Percentiles rank a stretch among this genome's conserved stretches.
Conservation (phyloP, 2,113 vertebrate species). For the Aegotheles bennettii region DNA sequence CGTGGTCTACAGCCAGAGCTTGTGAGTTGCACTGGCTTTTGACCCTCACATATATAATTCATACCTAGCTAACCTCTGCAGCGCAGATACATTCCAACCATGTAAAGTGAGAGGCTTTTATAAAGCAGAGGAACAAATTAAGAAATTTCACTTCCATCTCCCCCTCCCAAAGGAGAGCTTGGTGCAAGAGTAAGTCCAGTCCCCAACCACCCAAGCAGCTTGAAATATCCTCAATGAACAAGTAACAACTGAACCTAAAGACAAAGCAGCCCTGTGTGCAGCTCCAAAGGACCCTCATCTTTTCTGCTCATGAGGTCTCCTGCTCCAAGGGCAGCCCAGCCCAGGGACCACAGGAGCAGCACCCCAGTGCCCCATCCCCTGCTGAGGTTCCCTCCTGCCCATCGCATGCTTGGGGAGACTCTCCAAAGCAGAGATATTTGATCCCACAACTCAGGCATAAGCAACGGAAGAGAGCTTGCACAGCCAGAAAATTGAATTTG, state of each 20-base stretch:
- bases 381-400: neutral
- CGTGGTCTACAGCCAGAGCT: neutral
- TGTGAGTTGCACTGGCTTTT: neutral
- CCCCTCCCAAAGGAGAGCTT: neutral
- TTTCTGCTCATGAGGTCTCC: neutral
- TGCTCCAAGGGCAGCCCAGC: neutral
- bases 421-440: neutral
- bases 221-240: neutral
- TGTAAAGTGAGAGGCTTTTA: neutral
- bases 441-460: neutral
- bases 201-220: neutral
- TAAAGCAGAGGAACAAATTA: neutral
- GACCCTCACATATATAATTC: neutral
- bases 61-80: neutral
- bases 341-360: neutral
- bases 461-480: neutral
- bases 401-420: rapidly evolving
- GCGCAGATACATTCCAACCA: neutral
- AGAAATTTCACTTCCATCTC: neutral
- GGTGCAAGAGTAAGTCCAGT: neutral
- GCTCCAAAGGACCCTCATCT: neutral
- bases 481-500: neutral
- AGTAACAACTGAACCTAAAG: neutral
- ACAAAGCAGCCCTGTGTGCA: rapidly evolving
- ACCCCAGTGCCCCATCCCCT: neutral